These are phyloP conservation scores for Pteronotus mesoamericanus DNA, from an alignment of 2,797 vertebrate species.

Conservation along the genomic window DNA sequence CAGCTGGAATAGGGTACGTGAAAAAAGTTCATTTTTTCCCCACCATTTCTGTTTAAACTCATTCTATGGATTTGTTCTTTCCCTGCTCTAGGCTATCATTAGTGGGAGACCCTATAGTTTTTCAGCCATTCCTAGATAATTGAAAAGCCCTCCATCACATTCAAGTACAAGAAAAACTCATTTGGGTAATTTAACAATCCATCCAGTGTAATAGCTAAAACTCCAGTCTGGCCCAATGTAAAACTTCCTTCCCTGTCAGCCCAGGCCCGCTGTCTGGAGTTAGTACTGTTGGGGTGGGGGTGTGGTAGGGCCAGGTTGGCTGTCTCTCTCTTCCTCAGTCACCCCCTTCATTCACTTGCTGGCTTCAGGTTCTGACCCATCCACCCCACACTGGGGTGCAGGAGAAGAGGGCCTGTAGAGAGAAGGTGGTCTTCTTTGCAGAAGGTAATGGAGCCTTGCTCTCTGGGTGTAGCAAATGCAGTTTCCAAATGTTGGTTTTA, in stretches of 20 bases:
- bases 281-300: background rate
- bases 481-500: background rate
- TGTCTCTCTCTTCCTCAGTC: background rate
- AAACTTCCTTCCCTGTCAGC: background rate
- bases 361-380: background rate
- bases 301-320: fast-evolving
- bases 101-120: background rate
- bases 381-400: background rate
- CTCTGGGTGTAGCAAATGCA: background rate
- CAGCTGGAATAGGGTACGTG: background rate
- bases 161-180: background rate
- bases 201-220: background rate
- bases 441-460: background rate
- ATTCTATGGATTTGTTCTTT: background rate
- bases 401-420: background rate
- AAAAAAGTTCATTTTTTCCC: background rate
- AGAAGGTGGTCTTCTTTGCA: background rate
- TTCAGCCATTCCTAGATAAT: background rate
- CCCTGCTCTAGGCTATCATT: background rate
- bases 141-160: background rate
- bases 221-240: background rate
- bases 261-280: background rate
- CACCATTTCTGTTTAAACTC: background rate
- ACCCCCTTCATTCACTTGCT: background rate
- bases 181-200: background rate